These are phyloP conservation scores for Podiceps cristatus DNA, from an alignment of 2,113 vertebrate species.

Conservation along the genomic window DNA sequence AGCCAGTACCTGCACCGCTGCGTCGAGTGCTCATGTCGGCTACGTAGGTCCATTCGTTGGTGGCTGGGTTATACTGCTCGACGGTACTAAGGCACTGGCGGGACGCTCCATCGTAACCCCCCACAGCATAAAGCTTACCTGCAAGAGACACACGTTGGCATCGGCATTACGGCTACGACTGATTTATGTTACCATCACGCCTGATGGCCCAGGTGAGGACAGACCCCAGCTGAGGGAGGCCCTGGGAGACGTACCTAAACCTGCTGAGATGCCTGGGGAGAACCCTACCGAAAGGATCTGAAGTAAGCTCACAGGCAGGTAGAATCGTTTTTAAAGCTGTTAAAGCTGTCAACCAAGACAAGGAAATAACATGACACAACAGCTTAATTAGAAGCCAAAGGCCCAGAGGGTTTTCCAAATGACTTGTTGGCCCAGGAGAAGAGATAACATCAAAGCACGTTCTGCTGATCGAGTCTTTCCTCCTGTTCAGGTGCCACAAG, in stretches of 20 bases:
- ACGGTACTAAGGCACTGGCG: conserved; percentile 97
- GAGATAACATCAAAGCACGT: not conserved
- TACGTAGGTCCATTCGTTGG: conserved; percentile 91
- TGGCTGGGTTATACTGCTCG: conserved; percentile 91
- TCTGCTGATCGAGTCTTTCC: not conserved
- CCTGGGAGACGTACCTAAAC: not conserved
- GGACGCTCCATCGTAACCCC: conserved; percentile 93
- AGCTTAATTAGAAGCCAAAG: not conserved
- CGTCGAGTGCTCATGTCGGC: conserved; percentile 97
- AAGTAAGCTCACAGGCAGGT: accelerated
- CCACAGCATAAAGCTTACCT: conserved; percentile 95
- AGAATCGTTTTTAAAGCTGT: not conserved
- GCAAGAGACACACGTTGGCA: not conserved
- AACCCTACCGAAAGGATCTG: not conserved
- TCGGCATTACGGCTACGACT: accelerated
- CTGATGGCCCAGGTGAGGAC: not conserved
- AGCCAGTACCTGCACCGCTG: conserved; percentile 89
- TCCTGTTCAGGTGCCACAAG: not conserved
- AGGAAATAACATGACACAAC: not conserved
- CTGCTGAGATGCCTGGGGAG: not conserved
- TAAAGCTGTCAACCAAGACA: not conserved
- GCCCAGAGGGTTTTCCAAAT: not conserved
- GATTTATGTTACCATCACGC: accelerated
- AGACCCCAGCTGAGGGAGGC: not conserved
- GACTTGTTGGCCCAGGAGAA: not conserved